Percentiles rank a stretch among this genome's conserved stretches.
Conservation (phyloP, 1,140 invertebrate species). For the Ridgeia piscesae region DNA sequence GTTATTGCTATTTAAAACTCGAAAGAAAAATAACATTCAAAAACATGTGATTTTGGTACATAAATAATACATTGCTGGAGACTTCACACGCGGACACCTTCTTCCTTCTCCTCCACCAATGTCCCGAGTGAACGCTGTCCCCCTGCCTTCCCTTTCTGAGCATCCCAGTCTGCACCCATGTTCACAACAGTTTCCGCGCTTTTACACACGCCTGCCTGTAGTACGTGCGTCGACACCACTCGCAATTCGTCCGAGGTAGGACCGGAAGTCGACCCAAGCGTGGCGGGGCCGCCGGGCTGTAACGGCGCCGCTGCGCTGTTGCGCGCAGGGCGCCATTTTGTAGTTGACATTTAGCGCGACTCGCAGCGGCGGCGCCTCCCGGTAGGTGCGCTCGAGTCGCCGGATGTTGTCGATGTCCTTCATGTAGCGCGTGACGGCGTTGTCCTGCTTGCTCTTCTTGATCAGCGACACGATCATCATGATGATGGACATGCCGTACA, state of each 20-base stretch:
- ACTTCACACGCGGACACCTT: not conserved
- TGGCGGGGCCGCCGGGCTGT: not conserved
- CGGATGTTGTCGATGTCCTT: conserved; percentile 16
- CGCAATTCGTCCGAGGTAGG: too few species aligned
- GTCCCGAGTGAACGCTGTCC: not conserved
- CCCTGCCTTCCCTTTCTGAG: not conserved
- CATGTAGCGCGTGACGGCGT: conserved; percentile 11
- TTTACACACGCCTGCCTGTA: not conserved
- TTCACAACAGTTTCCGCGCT: not conserved
- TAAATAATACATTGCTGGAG: not conserved
- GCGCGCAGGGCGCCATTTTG: not conserved
- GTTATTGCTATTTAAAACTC: not conserved
- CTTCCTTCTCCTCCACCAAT: not conserved
- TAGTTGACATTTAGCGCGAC: not conserved
- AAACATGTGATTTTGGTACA: not conserved
- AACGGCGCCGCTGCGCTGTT: not conserved
- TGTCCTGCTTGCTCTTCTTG: conserved; percentile 13
- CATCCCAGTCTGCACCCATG: not conserved
- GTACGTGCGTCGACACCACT: not conserved
- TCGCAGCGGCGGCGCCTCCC: not conserved
- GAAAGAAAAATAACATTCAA: not conserved
- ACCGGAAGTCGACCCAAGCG: not conserved
- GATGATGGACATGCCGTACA: conserved; percentile 22
- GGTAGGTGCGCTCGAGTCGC: not conserved
- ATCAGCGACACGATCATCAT: conserved; percentile 34